A percentile compares a stretch with the other conserved stretches of the same genome.
These are phyloP conservation scores for Copidosoma floridanum DNA, from an alignment of 1,140 invertebrate genomes.

Conservation along the genomic window DNA sequence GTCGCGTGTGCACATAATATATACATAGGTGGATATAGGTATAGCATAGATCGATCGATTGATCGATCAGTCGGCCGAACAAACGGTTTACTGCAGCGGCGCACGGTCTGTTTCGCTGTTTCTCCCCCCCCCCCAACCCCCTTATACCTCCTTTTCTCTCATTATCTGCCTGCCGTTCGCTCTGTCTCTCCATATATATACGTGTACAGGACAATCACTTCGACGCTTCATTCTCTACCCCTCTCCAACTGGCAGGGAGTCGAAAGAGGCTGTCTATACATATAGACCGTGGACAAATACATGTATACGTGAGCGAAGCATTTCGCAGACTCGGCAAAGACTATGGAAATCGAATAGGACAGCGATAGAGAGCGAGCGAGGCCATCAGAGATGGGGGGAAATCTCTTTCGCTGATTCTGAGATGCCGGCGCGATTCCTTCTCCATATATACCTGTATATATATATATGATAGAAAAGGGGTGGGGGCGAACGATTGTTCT, in stretches of 20 bases:
- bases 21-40: not conserved
- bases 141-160: no score
- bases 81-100: conserved; percentile 20
- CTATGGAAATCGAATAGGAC: conserved; percentile 19
- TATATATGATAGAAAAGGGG: no score
- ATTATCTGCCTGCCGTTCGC: not conserved
- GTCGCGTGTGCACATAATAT: no score
- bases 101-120: no score
- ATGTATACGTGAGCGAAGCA: no score
- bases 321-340: conserved; percentile 16
- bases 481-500: no score
- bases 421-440: no score
- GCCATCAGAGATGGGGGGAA: not conserved
- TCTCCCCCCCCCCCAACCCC: no score
- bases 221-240: not conserved
- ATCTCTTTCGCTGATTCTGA: conserved; percentile 19
- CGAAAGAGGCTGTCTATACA: no score
- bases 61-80: conserved; percentile 29
- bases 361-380: not conserved
- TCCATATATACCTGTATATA: no score
- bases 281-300: no score
- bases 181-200: not conserved
- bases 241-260: no score
- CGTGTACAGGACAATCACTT: conserved; percentile 6
- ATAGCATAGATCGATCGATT: not conserved